Evolutionary conservation across 2,888 invertebrate genomes (phyloP), one percentile per base, ranked within the genome.

Genomic region (Noctua pronuba): DNA sequence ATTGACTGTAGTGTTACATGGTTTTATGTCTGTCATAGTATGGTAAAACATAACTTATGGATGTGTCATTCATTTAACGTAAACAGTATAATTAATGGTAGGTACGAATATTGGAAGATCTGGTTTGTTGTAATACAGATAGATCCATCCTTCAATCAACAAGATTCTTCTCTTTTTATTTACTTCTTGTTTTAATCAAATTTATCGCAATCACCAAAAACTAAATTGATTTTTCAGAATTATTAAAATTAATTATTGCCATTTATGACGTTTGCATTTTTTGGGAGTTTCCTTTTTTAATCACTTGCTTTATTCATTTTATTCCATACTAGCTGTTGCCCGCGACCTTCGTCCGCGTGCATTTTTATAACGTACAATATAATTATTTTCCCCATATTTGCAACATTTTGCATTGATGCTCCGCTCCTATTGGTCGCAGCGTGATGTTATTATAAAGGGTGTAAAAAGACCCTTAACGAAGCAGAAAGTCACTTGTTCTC

Each of bases 1-100:
- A 79, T 79, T 71, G 72, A 77, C 38, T 64, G 66, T 67, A 64
- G 49, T 64, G 65, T 67, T 66, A 62, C 70, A 68, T 55, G 52
- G 16, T 13, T 73, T 69, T 52, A 71, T 75, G 66, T 44, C 68
- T 38, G 52, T 62, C 46, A 64, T 62, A 44, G 64, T 21, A 31
- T 8, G 18, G 8, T 52, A 8, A 2, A 58, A 38, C 62, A 64
- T 24, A 8, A 62, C 35, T 5, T 11, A 35, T 35, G 35, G 35
- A 11, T 60, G 31, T 58, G 58, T 60, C 2, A 8, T 60, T 31
- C 31, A n/a, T 60, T 31, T 18, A 38, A 21, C 10, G 18, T 60
- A 3, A 60, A 18, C 16, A 2, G 18, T 8, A 31, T n/a, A n/a
- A n/a, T n/a, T n/a, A n/a, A n/a, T n/a, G 38, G 38, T 35, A 35